Evolutionary conservation across 2,888 invertebrate species (phyloP).

Genomic region (Cheilosia vernalis): DNA sequence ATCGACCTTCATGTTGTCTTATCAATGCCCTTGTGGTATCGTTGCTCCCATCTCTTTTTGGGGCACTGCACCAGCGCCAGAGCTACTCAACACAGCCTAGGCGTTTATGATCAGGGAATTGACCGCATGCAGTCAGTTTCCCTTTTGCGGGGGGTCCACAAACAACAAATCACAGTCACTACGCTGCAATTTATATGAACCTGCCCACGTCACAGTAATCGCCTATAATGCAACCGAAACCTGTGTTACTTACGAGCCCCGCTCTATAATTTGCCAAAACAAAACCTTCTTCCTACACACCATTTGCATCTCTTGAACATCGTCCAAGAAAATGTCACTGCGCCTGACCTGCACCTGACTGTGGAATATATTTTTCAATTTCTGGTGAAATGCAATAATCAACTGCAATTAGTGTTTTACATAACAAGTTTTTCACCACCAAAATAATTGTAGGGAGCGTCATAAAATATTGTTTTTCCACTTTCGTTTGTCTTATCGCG

Average conservation of each 20-base stretch:
- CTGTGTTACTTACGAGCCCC: too few relatives aligned
- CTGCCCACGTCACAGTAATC: background rate
- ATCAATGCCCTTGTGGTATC: background rate
- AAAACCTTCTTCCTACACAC: too few relatives aligned
- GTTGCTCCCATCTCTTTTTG: background rate
- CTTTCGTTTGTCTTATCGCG: conserved; percentile 37
- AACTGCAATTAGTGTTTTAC: conserved; percentile 52
- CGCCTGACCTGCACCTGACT: background rate
- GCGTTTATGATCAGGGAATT: too few relatives aligned
- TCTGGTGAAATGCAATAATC: conserved; percentile 59
- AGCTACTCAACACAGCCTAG: too few relatives aligned
- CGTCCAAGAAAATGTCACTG: background rate
- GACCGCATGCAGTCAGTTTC: too few relatives aligned
- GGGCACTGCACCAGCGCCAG: background rate
- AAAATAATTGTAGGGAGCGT: background rate
- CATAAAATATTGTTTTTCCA: conserved; percentile 7
- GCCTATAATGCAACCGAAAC: too few relatives aligned
- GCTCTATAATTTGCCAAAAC: too few relatives aligned
- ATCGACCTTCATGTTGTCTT: background rate
- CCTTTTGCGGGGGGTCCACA: background rate
- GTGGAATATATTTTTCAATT: conserved; percentile 10
- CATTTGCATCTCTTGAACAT: background rate
- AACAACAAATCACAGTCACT: background rate
- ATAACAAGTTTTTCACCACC: conserved; percentile 39
- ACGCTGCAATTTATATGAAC: too few relatives aligned